phyloP scores from a whole-genome alignment of 2,797 vertebrate species.

The Chromobotia macracanthus region DNA sequence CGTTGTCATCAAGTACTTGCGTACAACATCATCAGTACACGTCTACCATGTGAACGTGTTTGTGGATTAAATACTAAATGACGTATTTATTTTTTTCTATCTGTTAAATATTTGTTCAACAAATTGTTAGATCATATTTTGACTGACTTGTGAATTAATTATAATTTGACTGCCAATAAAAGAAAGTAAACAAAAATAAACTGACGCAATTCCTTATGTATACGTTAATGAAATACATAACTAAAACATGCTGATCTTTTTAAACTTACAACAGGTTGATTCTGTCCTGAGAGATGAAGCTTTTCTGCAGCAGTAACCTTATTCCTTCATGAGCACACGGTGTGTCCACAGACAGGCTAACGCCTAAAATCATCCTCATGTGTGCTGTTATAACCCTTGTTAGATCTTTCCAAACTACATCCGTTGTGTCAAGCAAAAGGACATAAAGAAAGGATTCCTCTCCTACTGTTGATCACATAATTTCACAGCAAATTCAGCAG shows the following conservation, averaged over 20 bases:
- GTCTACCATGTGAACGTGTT: no score
- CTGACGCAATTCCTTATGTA: neutral
- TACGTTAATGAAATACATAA: neutral
- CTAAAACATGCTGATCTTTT: neutral
- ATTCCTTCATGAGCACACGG: conserved; percentile 71
- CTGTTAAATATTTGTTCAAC: no score
- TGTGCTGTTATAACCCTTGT: neutral
- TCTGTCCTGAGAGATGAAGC: conserved; percentile 83
- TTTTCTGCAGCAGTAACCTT: conserved; percentile 83
- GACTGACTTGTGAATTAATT: no score
- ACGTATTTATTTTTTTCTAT: no score
- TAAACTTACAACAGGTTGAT: conserved; percentile 88
- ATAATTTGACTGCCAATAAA: no score
- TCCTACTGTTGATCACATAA: neutral
- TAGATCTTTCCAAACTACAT: neutral
- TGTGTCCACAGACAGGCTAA: conserved; percentile 51
- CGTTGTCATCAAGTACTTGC: no score
- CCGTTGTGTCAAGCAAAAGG: neutral
- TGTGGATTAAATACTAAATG: no score
- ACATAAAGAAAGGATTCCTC: neutral
- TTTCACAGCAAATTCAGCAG: neutral
- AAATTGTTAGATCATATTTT: no score
- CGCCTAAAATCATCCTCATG: conserved; percentile 80
- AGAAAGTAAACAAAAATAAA: neutral
- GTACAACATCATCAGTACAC: no score